Base-by-base conservation (phyloP, 1,140 invertebrate species). In the Tetramorium simillimum region DNA sequence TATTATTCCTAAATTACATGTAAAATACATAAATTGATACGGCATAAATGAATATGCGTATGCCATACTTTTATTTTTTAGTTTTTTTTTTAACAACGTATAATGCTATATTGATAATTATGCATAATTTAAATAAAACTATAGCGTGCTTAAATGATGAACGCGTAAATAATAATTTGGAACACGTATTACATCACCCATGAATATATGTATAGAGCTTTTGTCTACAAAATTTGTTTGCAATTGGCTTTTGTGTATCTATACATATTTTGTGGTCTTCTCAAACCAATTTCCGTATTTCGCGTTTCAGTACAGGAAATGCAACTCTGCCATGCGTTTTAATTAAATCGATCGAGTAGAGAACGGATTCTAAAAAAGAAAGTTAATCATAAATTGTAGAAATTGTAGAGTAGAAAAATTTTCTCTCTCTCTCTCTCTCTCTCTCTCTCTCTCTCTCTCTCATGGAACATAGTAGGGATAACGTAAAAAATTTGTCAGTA, bases 161-260 rank as follows among this genome's bases (percentile, higher is more conserved):
- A 46, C 12, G 12, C 12, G 62, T 33, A 33, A 33, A 33, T 33
- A 3, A 33, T 33, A 33, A 80, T 67, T n/a, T 33, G 33, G 62
- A 67, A 40, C 3, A 81, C 12, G 24, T 56, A 40, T 78, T 65
- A 77, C n/a, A 28, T 69, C 49, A 9, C 9, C 5, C 63, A 33
- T 37, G 53, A 43, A 46, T 37, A 37, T 40, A 28, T 28, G 28
- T 28, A 33, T 49, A 40, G 10, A 16, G 33, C 56, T 60, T 58
- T 37, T 40, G 24, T 28, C 33, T 75, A 58, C 37, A 60, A 73
- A 80, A 89, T 86, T 73, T 24, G 24, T 1, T 43, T 40, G 33
- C 3, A n/a, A 28, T 18, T 18, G 2, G 37, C 43, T 51, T 21
- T 75, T 58, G 18, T 24, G 1, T 3, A 3, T 18, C 40, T 40